These are phyloP conservation scores for Cardiocondyla obscurior DNA, from an alignment of 1,140 invertebrate genomes.

Conservation along the genomic window DNA sequence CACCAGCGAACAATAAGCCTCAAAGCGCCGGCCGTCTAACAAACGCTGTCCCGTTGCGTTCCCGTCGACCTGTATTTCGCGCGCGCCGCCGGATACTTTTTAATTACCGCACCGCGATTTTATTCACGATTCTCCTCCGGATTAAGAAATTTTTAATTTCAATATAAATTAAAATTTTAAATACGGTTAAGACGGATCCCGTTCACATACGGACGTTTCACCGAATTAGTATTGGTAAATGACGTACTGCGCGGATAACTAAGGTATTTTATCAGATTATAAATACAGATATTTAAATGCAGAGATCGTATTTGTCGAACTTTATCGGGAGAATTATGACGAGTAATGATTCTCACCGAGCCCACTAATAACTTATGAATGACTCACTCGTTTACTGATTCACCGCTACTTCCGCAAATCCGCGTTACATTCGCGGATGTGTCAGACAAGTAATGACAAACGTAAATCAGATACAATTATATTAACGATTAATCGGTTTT, in stretches of 20 bases:
- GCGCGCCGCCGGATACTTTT: not conserved
- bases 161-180: not conserved
- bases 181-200: not conserved
- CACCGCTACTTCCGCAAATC: not conserved
- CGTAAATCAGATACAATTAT: slow-evolving; percentile 1
- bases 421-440: not conserved
- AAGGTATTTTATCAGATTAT: not conserved
- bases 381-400: slow-evolving; percentile 48
- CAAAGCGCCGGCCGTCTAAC: slow-evolving; percentile 16
- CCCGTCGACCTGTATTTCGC: not conserved
- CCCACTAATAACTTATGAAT: not conserved
- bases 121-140: not conserved
- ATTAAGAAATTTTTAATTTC: not conserved
- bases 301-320: not conserved
- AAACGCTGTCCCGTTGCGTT: slow-evolving; percentile 9
- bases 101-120: not conserved
- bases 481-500: not conserved
- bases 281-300: not conserved
- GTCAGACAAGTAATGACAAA: not conserved
- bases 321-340: not conserved
- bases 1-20: slow-evolving; percentile 26
- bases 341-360: slow-evolving; percentile 8
- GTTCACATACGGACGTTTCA: not conserved
- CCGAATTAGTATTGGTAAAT: not conserved
- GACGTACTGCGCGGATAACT: not conserved